phyloP scores from a whole-genome alignment of 2,888 invertebrate genomes.

The Sturmia bella region DNA sequence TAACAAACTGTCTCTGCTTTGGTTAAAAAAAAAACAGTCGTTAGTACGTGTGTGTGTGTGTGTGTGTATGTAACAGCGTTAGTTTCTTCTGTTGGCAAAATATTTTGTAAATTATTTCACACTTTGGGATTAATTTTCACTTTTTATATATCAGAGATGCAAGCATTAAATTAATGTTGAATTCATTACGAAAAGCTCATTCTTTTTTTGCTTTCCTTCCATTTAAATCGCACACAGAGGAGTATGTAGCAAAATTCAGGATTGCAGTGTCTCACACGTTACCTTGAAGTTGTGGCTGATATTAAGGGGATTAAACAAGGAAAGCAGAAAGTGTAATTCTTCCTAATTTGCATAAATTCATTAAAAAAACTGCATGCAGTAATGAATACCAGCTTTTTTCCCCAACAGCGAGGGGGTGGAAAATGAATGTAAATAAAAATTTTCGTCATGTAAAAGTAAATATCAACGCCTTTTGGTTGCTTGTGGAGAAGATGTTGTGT shows the following conservation, averaged over 20 bases:
- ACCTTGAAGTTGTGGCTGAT: constrained; percentile 15
- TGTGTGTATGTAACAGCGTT: neutral
- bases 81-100: constrained; percentile 12
- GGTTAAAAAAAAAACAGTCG: neutral
- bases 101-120: constrained; percentile 61
- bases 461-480: neutral
- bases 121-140: constrained; percentile 67
- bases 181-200: constrained; percentile 41
- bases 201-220: constrained; percentile 41
- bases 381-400: constrained; percentile 12
- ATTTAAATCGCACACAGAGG: constrained; percentile 20
- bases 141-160: constrained; percentile 49
- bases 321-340: constrained; percentile 7
- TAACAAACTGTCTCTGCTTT: constrained; percentile 17
- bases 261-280: constrained; percentile 18
- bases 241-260: neutral
- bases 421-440: neutral
- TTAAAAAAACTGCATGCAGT: constrained; percentile 11
- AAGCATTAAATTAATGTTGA: constrained; percentile 22
- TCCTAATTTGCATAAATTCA: constrained; percentile 50
- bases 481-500: neutral
- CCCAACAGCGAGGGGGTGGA: neutral
- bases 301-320: constrained; percentile 3
- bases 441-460: neutral
- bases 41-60: neutral